Base-by-base conservation (phyloP, 1,140 invertebrate species). In the Neotoxoptera formosana region DNA sequence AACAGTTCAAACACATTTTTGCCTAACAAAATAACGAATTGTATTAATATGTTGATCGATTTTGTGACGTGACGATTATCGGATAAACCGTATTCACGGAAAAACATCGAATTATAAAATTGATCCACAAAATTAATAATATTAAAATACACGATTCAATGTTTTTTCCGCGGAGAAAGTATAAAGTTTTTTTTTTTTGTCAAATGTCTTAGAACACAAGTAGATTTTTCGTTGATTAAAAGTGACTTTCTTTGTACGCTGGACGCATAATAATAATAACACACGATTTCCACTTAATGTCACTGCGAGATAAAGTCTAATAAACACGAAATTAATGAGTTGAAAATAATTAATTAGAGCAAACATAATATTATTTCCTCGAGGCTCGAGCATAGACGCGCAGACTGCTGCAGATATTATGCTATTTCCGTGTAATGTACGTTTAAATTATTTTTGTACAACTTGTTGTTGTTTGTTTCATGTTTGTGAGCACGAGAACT, bases 151-250 rank as follows among this genome's bases (percentile, higher is more conserved):
- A 41, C 4, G 41, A 41, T 41, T 41, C 41, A 41, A 41, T 41
- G 41, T 41, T 41, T 41, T 41, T 41, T 41, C 41, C 41, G 41
- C 41, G 41, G 41, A 41, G 4, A 41, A 41, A 41, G 41, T 41
- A 41, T 41, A 2, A 41, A 41, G 41, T 41, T 41, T 41, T 4
- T 41, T 41, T 41, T 41, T 41, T 4, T 41, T 41, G 2, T 41
- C 4, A 0, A 7, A 7, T 56, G 25, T 30, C 0, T 14, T 30
- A 60, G 11, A 30, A n/a, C 0, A 11, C 1, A n/a, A n/a, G 14
- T 67, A n/a, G 11, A 67, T n/a, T n/a, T 67, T 67, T 67, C 41
- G 25, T 67, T 3, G 25, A 67, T 67, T 67, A 67, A 30, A 67
- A 67, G 30, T 30, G 8, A 60, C 9, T 30, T 11, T 60, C 0